Conservation (phyloP, 2,888 invertebrate genomes). For the Stratiomys singularior region DNA sequence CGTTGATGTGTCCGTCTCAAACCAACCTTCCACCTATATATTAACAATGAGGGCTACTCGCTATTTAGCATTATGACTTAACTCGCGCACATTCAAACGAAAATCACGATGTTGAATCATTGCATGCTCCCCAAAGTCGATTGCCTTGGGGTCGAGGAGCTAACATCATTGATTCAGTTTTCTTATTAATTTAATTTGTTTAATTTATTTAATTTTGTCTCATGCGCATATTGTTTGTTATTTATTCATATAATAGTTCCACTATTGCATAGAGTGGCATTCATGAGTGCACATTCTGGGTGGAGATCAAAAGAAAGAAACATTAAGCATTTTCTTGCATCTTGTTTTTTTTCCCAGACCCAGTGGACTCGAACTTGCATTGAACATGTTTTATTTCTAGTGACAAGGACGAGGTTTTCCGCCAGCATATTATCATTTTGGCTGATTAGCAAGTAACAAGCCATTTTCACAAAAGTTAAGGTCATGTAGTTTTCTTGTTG, state of each 20-base stretch:
- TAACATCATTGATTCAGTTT: neutral
- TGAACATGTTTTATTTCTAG: neutral
- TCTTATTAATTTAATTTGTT: neutral
- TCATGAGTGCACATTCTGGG: no score
- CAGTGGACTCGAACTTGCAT: neutral
- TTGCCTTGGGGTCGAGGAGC: slow-evolving; percentile 9
- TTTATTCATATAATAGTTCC: neutral
- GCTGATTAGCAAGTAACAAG: neutral
- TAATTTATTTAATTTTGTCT: neutral
- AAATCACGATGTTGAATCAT: slow-evolving; percentile 19
- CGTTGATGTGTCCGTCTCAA: neutral
- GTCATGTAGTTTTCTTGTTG: neutral
- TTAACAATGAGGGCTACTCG: neutral
- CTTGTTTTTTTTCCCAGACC: no score
- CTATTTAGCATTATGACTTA: neutral
- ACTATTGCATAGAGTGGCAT: no score
- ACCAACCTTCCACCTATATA: slow-evolving; percentile 5
- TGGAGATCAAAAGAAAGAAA: no score
- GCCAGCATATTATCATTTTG: neutral
- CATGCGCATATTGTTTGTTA: neutral
- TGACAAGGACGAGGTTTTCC: neutral
- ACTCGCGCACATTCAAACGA: neutral
- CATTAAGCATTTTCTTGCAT: no score
- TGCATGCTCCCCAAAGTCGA: neutral
- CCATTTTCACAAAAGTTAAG: neutral